A percentile compares a stretch with the other conserved stretches of the same genome.
phyloP scores from a whole-genome alignment of 2,888 invertebrate genomes.

The Gisinianus flammeolus region DNA sequence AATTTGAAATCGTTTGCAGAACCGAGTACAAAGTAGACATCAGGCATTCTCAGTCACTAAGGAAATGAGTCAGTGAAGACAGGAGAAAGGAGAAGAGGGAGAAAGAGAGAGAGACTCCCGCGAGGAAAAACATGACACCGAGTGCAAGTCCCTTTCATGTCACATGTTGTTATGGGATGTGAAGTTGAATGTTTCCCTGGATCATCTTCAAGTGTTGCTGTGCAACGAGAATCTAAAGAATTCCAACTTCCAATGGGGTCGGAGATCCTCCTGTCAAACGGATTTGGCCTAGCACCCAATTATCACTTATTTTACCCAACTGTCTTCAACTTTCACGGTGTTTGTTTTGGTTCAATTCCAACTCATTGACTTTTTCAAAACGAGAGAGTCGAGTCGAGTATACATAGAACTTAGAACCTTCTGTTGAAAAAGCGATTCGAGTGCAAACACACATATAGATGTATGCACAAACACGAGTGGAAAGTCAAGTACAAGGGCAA shows the following conservation, averaged over 20 bases:
- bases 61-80: not conserved
- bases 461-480: not conserved
- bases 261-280: not conserved
- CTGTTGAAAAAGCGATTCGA: not conserved
- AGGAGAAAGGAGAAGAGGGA: not conserved
- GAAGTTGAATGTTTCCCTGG: not conserved
- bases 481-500: too few species aligned
- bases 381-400: too few species aligned
- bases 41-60: too few species aligned
- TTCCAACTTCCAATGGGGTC: not conserved
- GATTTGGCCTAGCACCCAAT: not conserved
- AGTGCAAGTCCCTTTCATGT: not conserved
- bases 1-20: too few species aligned
- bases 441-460: not conserved
- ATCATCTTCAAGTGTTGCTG: not conserved
- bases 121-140: not conserved
- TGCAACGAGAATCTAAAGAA: not conserved
- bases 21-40: too few species aligned
- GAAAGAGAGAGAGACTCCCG: not conserved
- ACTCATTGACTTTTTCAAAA: not conserved
- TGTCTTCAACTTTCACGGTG: not conserved
- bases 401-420: not conserved
- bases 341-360: not conserved
- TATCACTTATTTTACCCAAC: constrained; percentile 7
- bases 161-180: not conserved